Base-by-base conservation (phyloP, 2,888 invertebrate species). In the Dendrolimus pini region DNA sequence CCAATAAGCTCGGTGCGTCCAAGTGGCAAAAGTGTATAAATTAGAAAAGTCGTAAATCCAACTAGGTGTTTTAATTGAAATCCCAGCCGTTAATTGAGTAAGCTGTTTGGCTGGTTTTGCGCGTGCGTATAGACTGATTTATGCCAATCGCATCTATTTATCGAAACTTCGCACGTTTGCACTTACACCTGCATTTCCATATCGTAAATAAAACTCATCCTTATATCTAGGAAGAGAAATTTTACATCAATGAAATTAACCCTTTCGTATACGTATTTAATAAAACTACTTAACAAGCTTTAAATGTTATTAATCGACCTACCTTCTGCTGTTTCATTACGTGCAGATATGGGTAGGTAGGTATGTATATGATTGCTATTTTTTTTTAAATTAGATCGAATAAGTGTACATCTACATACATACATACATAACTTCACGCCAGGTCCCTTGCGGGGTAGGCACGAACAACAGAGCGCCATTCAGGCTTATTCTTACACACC, bases 31-130 rank as follows among this genome's bases (percentile, higher is more conserved):
- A 79, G 77, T 76, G 76, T 76, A 78, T 83, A 86, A 84, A 86
- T 86, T 85, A 85, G 85, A 82, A 80, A 77, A 73, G 70, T 72
- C 72, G 76, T 89, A 86, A 87, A 88, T 86, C 75, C 69, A 69
- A 58, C 70, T 75, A 82, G 87, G 83, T 83, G 85, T 83, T 89
- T 88, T 89, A 89, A 89, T 89, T 89, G 88, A 89, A 89, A 87
- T 84, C 81, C 80, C 75, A 77, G 75, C 78, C 77, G 80, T 87
- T 87, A 86, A 88, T 89, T 83, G 81, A 84, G 81, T 80, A 77
- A 75, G 77, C 70, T 64, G 67, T 65, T 75, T 69, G 69, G 67
- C 62, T 66, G 67, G 67, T 69, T 69, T 62, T 70, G 82, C 86
- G 85, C 87, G 82, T 83, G 88, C 86, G 85, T 68, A 68, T 60